Base-by-base conservation (phyloP, 2,888 invertebrate genomes). In the Pomacea canaliculata region DNA sequence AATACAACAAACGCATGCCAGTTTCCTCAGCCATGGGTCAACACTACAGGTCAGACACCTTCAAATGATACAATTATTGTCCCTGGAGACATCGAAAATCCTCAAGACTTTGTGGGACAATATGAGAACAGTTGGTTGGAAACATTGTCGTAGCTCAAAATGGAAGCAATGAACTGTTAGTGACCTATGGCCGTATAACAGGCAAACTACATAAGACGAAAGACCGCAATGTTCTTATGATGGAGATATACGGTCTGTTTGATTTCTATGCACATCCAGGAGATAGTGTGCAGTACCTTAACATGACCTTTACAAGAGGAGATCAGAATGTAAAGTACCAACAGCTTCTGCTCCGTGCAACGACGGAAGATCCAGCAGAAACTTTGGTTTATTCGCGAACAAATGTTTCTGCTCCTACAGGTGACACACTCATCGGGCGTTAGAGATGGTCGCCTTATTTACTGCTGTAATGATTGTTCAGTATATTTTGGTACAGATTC, bases 1-100 rank as follows among this genome's bases (percentile, higher is more conserved):
- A 83, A 85, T 71, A 66, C 60, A 19, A 73, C 83, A 19, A 83
- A 80, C 13, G 81, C 78, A 12, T 86, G 86, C 73, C 60, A 76
- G 18, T 85, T 80, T 74, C 85, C 85, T 37, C 12, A 46, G 51
- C 78, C 71, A 18, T 78, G 77, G 77, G 19, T 27, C 9, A 66
- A n/a, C 0, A 7, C 67, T 16, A 60, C 49, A 18, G 18, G 27
- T 16, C 68, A 46, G 37, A n/a, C 59, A 13, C 51, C 49, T 18
- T 62, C 13, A 19, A 27, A 46, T 27, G 66, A 66, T 48, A 13
- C 23, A 60, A 68, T 18, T 37, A 63, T 72, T 51, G 66, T 67
- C 18, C 62, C 67, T 18, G 13, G 19, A 8, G 63, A 63, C 10
- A 62, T 77, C 9, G 63, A 70, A 1, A 51, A 62, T 23, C 56